Base-by-base conservation (phyloP, 2,888 invertebrate species). In the Neoascia interrupta region DNA sequence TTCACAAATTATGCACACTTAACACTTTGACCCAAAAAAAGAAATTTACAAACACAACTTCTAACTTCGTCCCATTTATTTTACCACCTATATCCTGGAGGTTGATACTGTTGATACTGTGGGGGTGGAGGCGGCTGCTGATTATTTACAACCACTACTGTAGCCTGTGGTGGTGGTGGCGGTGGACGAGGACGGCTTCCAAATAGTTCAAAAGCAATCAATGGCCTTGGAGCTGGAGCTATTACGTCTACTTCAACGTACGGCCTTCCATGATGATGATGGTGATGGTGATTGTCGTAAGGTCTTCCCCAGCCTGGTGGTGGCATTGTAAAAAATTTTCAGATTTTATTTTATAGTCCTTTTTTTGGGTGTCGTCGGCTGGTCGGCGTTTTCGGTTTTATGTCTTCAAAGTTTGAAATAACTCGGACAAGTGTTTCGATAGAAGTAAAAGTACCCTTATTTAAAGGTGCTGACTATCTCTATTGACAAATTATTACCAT, bases 271-370 rank as follows among this genome's bases (percentile, higher is more conserved):
- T 61, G 15, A 28, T 56, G 49, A 49, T 61, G 68, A 19, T 74
- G 61, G 5, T 56, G 49, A 15, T 68, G 36, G 18, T 68, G 21
- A 15, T 19, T 10, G 10, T 51, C 41, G 6, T 54, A 21, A n/a
- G 36, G 75, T 51, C 63, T 63, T 39, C 51, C 63, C 63, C 63
- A 75, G 23, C 61, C 69, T 63, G 74, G 69, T 61, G 74, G 74
- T 37, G 69, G 61, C 69, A 69, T 75, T 16, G 36, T 28, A 13
- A 49, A 26, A n/a, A n/a, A n/a, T n/a, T n/a, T n/a, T n/a, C n/a
- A n/a, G n/a, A n/a, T n/a, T n/a, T n/a, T n/a, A n/a, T n/a, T n/a
- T n/a, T n/a, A n/a, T n/a, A n/a, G n/a, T n/a, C n/a, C n/a, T n/a
- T n/a, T n/a, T n/a, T n/a, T n/a, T n/a, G n/a, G n/a, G n/a, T n/a